A percentile compares a stretch with the other conserved stretches of the same genome.
These are phyloP conservation scores for Oligia latruncula DNA, from an alignment of 2,888 invertebrate species.

Conservation along the genomic window DNA sequence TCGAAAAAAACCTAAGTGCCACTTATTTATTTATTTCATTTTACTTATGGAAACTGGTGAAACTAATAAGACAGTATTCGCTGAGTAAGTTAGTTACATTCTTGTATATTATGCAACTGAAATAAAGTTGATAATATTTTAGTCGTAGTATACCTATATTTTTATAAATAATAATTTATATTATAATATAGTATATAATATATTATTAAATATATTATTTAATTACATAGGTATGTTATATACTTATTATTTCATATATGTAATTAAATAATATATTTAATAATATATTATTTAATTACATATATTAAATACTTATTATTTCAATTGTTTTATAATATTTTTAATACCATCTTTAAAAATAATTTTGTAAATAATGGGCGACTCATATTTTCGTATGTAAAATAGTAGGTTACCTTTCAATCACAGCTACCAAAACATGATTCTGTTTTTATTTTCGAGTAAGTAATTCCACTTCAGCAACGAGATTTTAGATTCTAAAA, in stretches of 20 bases:
- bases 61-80: neutral
- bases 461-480: neutral
- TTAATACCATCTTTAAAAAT: neutral
- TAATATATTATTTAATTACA: too few species aligned
- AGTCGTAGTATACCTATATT: neutral
- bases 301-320: too few species aligned
- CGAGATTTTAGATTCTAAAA: neutral
- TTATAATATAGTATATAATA: too few species aligned
- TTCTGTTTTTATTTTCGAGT: neutral
- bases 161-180: neutral
- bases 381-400: neutral
- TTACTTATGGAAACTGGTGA: neutral
- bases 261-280: too few species aligned
- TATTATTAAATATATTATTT: too few species aligned
- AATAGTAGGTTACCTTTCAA: neutral
- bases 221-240: too few species aligned
- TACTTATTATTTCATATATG: too few species aligned
- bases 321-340: too few species aligned
- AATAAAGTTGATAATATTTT: neutral
- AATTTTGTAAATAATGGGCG: neutral
- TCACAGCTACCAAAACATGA: neutral
- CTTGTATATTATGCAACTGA: neutral
- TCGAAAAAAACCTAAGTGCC: conserved; percentile 22
- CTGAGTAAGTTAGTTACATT: neutral
- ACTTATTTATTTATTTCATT: conserved; percentile 12